Conservation (phyloP, 1,140 invertebrate species). For the Melipona quadrifasciata region DNA sequence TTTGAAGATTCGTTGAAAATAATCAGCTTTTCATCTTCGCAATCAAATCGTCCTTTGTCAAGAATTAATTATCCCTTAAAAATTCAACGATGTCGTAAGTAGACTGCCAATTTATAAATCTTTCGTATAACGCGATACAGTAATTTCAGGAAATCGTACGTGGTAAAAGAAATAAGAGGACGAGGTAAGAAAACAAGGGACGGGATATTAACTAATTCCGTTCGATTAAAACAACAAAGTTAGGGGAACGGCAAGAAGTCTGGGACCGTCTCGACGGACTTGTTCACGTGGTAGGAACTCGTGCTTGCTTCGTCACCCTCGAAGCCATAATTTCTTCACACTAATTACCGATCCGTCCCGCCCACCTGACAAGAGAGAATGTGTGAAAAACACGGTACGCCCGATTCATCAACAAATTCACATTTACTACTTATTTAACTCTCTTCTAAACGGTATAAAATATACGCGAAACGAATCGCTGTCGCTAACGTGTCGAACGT, state of each 20-base stretch:
- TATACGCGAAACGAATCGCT: background rate
- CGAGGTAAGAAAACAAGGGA: background rate
- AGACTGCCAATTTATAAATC: background rate
- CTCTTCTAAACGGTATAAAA: background rate
- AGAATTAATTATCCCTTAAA: background rate
- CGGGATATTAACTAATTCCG: slow-evolving; percentile 47
- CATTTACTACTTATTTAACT: too few species aligned
- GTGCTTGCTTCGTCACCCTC: slow-evolving; percentile 57
- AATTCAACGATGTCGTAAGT: background rate
- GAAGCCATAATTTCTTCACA: slow-evolving; percentile 51
- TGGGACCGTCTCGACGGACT: slow-evolving; percentile 40
- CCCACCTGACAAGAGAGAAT: slow-evolving; percentile 54
- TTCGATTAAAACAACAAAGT: slow-evolving; percentile 56
- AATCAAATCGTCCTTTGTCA: too few species aligned
- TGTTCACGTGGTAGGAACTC: slow-evolving; percentile 50
- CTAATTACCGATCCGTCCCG: slow-evolving; percentile 55
- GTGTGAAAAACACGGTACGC: slow-evolving; percentile 29
- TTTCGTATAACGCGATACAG: too few species aligned
- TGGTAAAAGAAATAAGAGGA: too few species aligned
- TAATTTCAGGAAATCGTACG: too few species aligned
- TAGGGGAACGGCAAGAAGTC: slow-evolving; percentile 34
- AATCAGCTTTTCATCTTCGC: too few species aligned
- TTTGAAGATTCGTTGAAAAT: too few species aligned
- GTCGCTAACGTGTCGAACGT: too few species aligned
- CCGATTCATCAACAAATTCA: background rate